Evolutionary conservation across 2,888 invertebrate genomes (phyloP), one percentile per base, ranked within the genome.

Genomic region (Colostygia pectinataria): DNA sequence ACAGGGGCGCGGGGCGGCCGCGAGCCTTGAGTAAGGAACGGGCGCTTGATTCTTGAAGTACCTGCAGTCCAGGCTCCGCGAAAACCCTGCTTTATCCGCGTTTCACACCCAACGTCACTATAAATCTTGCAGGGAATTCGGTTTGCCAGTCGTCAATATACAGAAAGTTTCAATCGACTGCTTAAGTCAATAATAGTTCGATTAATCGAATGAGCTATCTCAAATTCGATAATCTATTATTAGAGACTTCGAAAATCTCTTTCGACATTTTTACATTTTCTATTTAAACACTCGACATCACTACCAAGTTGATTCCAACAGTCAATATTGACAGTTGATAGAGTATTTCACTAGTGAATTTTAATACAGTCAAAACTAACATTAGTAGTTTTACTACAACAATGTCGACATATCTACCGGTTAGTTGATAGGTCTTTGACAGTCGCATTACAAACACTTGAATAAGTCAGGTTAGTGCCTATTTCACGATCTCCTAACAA

Each of bases 241-340:
- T 34, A 18, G 12, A 18, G 41, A 33, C 31, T 41, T 42, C 14
- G 12, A 14, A 32, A 38, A 25, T 27, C 27, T 37, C 29, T 18
- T 8, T 18, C 37, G 9, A 28, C 23, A 46, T 6, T 28, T 31
- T 31, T 7, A 31, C 12, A 34, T 28, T 40, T 32, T 32, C 23
- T 39, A 24, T 28, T 9, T 29, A 32, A 32, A 28, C 18, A 48
- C 28, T 20, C 20, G 5, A 20, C 14, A 27, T 20, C 27, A 43
- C 20, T 43, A 33, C n/a, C 9, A 20, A 48, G 37, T 38, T 33
- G 32, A 48, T 42, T 42, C 28, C 36, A 15, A 46, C 18, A 15
- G 23, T n/a, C 18, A 27, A 33, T 39, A 20, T 39, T 12, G 20
- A 29, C 13, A 37, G n/a, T 10, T 9, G 10, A n/a, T 7, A 6